Evolutionary conservation across 2,113 vertebrate genomes (phyloP).

Genomic region (Hucho hucho): DNA sequence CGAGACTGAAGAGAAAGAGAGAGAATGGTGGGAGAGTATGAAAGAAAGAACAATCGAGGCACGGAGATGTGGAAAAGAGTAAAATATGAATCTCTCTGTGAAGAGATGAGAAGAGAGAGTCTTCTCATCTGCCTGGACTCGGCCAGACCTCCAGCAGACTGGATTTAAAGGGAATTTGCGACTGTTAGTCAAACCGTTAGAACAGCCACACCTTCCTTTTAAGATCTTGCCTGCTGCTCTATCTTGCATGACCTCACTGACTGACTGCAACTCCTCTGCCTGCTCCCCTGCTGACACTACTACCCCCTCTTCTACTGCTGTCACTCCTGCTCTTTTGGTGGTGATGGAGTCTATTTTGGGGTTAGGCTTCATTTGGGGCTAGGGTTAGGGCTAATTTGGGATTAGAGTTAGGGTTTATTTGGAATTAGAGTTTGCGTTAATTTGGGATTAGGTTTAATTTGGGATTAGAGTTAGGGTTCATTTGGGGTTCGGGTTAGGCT

Average conservation of each 20-base stretch:
- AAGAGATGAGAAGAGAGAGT: neutral
- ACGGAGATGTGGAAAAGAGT: neutral
- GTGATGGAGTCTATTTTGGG: neutral
- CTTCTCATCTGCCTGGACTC: neutral
- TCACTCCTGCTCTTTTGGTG: neutral
- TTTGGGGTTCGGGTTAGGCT: too few relatives aligned
- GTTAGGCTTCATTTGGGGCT: too few relatives aligned
- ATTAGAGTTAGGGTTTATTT: too few relatives aligned
- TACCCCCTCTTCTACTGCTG: neutral
- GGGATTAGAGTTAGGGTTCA: too few relatives aligned
- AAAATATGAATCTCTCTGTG: too few relatives aligned
- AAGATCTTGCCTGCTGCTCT: slow-evolving; percentile 86
- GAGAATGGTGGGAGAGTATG: too few relatives aligned
- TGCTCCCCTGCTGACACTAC: neutral
- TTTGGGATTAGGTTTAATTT: too few relatives aligned
- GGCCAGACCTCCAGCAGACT: slow-evolving; percentile 79
- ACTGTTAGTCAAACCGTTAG: slow-evolving; percentile 81
- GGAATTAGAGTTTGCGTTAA: too few relatives aligned
- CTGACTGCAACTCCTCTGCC: neutral
- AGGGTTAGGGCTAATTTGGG: too few relatives aligned
- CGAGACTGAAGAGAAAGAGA: neutral
- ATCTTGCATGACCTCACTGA: slow-evolving; percentile 56
- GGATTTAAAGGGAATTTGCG: slow-evolving; percentile 89
- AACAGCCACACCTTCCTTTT: slow-evolving; percentile 87
- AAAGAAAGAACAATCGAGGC: neutral